Evolutionary conservation across 2,113 vertebrate genomes (phyloP).

Genomic region (Apodemus speciosus): DNA sequence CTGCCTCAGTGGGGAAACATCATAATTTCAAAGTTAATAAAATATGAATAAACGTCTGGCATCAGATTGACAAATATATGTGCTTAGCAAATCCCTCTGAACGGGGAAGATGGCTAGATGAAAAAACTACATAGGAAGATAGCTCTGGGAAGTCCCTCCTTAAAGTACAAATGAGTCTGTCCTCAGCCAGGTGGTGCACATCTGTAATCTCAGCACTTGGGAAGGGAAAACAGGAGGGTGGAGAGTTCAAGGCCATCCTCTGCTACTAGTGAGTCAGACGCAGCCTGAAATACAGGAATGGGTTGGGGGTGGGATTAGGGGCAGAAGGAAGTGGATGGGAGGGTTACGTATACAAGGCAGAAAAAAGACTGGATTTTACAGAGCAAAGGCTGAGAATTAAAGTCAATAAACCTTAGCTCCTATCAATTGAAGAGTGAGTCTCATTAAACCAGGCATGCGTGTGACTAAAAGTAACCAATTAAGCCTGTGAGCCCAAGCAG

Average conservation of each 20-base stretch:
- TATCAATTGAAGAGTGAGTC: constrained; percentile 21
- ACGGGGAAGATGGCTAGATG: neutral
- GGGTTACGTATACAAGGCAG: neutral
- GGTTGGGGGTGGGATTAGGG: no score
- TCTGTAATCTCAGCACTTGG: neutral
- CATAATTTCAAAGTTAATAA: constrained; percentile 7
- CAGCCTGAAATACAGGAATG: neutral
- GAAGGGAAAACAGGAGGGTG: neutral
- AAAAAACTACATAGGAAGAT: constrained; percentile 15
- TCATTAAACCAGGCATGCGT: neutral
- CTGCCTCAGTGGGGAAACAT: neutral
- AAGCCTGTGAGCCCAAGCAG: neutral
- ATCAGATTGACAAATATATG: neutral
- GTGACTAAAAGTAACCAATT: constrained; percentile 12
- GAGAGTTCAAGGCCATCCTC: neutral
- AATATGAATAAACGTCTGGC: neutral
- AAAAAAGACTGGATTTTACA: neutral
- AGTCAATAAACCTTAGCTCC: neutral
- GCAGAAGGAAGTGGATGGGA: neutral
- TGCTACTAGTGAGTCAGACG: neutral
- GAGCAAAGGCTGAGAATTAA: neutral
- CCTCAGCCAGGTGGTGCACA: neutral
- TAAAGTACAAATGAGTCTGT: neutral
- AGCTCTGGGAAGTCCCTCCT: neutral
- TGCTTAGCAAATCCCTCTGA: neutral